These are phyloP conservation scores for Lochmaea capreae DNA, from an alignment of 2,888 invertebrate species.

Conservation along the genomic window DNA sequence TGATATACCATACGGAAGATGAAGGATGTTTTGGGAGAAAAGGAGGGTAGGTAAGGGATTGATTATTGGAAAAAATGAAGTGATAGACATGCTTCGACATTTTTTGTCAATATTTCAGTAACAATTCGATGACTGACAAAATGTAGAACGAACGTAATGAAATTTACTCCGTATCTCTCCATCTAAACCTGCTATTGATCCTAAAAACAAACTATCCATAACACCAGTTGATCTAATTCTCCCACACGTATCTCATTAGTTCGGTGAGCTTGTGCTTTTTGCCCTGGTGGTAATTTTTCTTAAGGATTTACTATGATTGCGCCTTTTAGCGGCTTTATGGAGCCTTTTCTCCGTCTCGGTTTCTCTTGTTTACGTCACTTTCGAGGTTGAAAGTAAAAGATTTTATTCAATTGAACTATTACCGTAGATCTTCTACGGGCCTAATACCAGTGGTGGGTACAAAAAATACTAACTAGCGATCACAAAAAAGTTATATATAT, in stretches of 20 bases:
- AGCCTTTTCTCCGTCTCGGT: constrained; percentile 38
- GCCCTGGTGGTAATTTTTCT: constrained; percentile 38
- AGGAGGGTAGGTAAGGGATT: no score
- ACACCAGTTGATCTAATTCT: constrained; percentile 22
- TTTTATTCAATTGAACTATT: constrained; percentile 36
- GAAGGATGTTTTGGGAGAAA: no score
- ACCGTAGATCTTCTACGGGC: background rate
- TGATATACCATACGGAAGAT: no score
- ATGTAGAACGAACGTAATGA: no score
- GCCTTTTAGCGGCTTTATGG: constrained; percentile 45
- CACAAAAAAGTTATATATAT: no score
- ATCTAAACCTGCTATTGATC: background rate
- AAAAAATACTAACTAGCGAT: no score
- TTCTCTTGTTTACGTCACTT: constrained; percentile 43
- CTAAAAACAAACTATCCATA: background rate
- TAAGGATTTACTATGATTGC: constrained; percentile 44
- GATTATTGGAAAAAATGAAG: no score
- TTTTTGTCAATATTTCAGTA: no score
- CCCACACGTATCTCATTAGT: constrained; percentile 19
- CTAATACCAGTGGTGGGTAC: background rate
- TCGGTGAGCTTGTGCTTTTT: constrained; percentile 21
- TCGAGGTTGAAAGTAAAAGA: constrained; percentile 37
- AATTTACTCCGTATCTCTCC: no score
- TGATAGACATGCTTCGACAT: no score
- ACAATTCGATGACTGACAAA: no score